Conservation (phyloP, 2,113 vertebrate species). For the Miniopterus natalensis region DNA sequence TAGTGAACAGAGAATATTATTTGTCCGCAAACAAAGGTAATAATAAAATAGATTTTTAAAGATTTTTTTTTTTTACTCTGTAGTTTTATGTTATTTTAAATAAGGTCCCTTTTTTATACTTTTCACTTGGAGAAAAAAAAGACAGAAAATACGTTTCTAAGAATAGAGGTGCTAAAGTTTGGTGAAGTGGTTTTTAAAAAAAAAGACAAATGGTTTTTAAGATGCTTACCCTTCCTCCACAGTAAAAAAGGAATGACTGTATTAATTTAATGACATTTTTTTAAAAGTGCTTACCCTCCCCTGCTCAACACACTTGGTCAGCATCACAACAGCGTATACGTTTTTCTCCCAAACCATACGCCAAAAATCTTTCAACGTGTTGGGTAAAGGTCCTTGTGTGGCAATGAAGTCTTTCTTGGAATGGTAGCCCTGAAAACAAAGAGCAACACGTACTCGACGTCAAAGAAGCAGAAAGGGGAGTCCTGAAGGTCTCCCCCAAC, state of each 20-base stretch:
- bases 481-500: background rate
- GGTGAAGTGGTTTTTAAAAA: background rate
- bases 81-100: background rate
- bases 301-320: conserved; percentile 97
- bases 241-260: conserved; percentile 17
- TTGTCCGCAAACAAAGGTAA: background rate
- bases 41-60: background rate
- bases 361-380: conserved; percentile 96
- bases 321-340: conserved; percentile 94
- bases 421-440: conserved; percentile 92
- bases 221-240: conserved; percentile 85
- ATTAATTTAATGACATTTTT: background rate
- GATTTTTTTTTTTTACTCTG: background rate
- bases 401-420: conserved; percentile 96
- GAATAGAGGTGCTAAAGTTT: background rate
- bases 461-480: background rate
- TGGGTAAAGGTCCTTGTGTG: conserved; percentile 95
- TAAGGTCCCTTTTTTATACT: background rate
- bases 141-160: conserved; percentile 35
- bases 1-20: background rate
- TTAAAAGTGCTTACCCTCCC: conserved; percentile 91
- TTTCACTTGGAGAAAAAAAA: conserved; percentile 20
- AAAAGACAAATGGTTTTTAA: background rate
- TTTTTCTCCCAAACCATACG: conserved; percentile 98
- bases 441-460: background rate